Evolutionary conservation across 2,888 invertebrate species (phyloP), one percentile per base, ranked within the genome.

Genomic region (Choreutis nemorana): DNA sequence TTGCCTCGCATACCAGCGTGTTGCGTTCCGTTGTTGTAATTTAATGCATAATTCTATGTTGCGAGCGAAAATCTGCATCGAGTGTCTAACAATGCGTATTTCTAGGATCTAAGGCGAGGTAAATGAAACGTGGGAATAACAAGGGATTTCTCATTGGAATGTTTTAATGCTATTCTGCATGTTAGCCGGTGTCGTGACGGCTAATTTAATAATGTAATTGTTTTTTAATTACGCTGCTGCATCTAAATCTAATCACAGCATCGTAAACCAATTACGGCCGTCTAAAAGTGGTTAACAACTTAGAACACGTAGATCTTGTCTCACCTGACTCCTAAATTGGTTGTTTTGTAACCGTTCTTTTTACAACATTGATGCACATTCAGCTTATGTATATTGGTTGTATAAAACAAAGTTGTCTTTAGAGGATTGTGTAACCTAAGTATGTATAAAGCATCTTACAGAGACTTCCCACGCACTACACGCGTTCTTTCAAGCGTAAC

Each of bases 401-500:
- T 45, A 42, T 8, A 42, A 47, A 55, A 55, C 51, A 53, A 55
- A 64, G 58, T 57, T 60, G 61, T 64, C 62, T 64, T 62, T 55
- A 47, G 51, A 55, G 62, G 65, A 67, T 73, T 71, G 68, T 72
- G 75, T 70, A 73, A 73, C 62, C 51, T 54, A 66, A 77, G 72
- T 63, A 63, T 72, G 68, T 68, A 65, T 59, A 58, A 55, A 60
- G 48, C 44, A 50, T 59, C 54, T 52, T 53, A 48, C 41, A 45
- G 48, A 52, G 45, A 47, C 63, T 77, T 77, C 77, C 77, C 77
- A 78, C 77, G 75, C 71, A 62, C 55, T 50, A 58, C 57, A 57
- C 57, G 55, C 56, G 58, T 45, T 58, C 61, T 63, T 54, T 61
- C 58, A 58, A 65, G 63, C 75, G 71, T 75, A 61, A 71, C 68